Evolutionary conservation across 2,113 vertebrate species (phyloP).

Genomic region (Clarias batrachus): DNA sequence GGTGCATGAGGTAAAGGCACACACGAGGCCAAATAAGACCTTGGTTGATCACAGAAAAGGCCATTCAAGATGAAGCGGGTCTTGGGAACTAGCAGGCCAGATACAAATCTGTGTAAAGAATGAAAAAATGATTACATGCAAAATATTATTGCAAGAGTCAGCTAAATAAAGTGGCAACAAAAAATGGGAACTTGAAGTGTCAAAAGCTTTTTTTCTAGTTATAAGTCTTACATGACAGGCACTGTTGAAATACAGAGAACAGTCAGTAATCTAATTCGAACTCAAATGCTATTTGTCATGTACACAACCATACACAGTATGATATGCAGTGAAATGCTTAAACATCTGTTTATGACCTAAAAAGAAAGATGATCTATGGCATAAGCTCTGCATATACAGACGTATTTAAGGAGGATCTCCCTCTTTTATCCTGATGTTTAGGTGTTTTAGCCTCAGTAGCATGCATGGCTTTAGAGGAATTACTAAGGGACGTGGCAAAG

Average conservation of each 20-base stretch:
- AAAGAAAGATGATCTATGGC: no score
- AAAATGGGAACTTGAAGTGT: background rate
- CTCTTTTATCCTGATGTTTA: background rate
- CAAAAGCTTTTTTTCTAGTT: background rate
- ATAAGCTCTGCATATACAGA: background rate
- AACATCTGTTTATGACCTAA: no score
- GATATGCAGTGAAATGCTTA: no score
- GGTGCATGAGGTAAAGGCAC: conserved; percentile 3
- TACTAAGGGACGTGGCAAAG: background rate
- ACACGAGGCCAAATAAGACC: conserved; percentile 11
- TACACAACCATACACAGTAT: no score
- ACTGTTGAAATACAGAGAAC: background rate
- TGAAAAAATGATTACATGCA: background rate
- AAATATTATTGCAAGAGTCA: background rate
- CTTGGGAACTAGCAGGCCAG: conserved; percentile 56
- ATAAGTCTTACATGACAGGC: background rate
- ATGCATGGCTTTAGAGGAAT: background rate
- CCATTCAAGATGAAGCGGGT: conserved; percentile 56
- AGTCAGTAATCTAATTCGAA: background rate
- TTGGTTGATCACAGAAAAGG: conserved; percentile 42
- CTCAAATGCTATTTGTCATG: no score
- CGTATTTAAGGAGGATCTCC: background rate
- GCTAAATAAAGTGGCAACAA: background rate
- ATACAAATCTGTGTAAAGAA: conserved; percentile 54
- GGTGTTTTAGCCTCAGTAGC: background rate